Percentiles rank a stretch among this genome's conserved stretches.
These are phyloP conservation scores for Charaxes varanes DNA, from an alignment of 1,140 invertebrate species.

Conservation along the genomic window DNA sequence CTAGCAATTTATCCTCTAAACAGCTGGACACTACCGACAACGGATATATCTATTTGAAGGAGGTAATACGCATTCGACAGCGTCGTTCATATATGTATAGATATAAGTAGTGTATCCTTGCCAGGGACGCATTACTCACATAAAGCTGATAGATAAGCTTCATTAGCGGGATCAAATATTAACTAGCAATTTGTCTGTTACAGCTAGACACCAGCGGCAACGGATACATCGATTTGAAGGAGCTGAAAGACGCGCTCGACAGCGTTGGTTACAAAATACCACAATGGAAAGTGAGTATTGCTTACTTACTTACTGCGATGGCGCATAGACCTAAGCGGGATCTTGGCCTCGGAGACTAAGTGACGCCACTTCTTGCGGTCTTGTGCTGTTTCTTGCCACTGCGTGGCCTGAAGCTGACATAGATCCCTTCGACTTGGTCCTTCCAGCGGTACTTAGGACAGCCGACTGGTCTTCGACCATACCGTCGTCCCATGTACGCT, in stretches of 20 bases:
- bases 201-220: conserved; percentile 94
- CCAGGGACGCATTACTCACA: too few species aligned
- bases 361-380: too few species aligned
- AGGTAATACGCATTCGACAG: conserved; percentile 93
- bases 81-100: conserved; percentile 94
- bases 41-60: conserved; percentile 91
- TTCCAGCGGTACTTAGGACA: too few species aligned
- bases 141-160: conserved; percentile 4
- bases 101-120: too few species aligned
- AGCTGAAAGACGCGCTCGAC: conserved; percentile 93
- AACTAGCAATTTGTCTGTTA: conserved; percentile 46
- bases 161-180: conserved; percentile 12
- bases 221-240: conserved; percentile 91
- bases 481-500: too few species aligned
- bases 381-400: too few species aligned
- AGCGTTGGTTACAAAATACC: conserved; percentile 94
- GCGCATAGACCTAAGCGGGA: neutral
- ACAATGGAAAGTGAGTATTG: conserved; percentile 83
- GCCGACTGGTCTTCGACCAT: too few species aligned
- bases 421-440: too few species aligned
- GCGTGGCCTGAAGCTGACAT: too few species aligned
- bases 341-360: neutral
- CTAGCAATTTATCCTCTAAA: conserved; percentile 47
- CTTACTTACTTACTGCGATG: neutral
- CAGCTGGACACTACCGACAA: conserved; percentile 94